Percentiles rank a stretch among this genome's conserved stretches.
Evolutionary conservation across 2,797 vertebrate species (phyloP).

Genomic region (Protonibea diacanthus): DNA sequence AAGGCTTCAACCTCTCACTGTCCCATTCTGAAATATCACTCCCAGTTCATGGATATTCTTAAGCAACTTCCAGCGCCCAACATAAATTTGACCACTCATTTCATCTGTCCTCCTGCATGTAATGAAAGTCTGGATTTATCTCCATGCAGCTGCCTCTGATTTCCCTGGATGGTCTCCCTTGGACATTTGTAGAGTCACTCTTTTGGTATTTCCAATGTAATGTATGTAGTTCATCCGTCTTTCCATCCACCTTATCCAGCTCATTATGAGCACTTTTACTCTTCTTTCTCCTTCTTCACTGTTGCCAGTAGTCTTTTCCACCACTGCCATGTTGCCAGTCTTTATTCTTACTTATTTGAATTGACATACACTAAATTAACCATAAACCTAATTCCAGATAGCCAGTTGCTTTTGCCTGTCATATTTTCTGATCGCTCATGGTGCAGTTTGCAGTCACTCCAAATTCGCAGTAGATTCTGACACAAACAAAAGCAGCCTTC

Average conservation of each 20-base stretch:
- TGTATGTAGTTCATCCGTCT: not conserved
- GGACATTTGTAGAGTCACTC: conserved; percentile 11
- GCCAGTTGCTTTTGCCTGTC: not conserved
- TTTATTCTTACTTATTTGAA: not conserved
- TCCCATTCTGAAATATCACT: conserved; percentile 16
- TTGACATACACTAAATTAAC: not conserved
- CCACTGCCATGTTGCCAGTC: not conserved
- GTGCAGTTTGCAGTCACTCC: not conserved
- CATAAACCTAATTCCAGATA: not conserved
- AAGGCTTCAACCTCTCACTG: conserved; percentile 12
- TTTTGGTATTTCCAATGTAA: not conserved
- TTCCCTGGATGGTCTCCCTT: conserved; percentile 23
- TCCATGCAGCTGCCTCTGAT: conserved; percentile 11
- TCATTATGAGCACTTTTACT: conserved; percentile 2
- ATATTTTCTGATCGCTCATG: not conserved
- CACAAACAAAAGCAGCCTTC: not conserved
- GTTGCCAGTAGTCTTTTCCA: not conserved
- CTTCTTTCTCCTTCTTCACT: not conserved
- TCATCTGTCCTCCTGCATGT: conserved; percentile 7
- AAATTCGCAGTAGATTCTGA: not conserved
- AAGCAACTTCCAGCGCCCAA: conserved; percentile 14
- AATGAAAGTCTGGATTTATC: conserved; percentile 44
- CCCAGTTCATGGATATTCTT: conserved; percentile 8
- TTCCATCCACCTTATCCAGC: conserved; percentile 1
- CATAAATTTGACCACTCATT: conserved; percentile 19